phyloP scores from a whole-genome alignment of 2,113 vertebrate species.

The Bujurquina vittata region DNA sequence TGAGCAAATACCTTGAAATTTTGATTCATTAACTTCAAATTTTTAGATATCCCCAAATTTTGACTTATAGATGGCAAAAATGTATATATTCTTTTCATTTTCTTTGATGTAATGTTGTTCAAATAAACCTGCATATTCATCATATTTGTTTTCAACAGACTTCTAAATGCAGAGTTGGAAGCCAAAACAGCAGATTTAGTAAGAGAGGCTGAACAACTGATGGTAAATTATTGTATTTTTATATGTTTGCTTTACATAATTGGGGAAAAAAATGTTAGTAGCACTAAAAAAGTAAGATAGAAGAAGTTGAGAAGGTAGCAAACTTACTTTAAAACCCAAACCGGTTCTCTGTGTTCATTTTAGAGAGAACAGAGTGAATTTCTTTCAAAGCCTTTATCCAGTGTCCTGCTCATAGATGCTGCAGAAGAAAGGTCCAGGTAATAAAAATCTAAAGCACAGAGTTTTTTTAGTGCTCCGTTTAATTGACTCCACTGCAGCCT shows the following conservation, averaged over 20 bases:
- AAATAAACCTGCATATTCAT: background rate
- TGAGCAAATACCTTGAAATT: no score
- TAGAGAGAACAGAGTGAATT: slow-evolving; percentile 85
- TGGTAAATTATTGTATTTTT: slow-evolving; percentile 80
- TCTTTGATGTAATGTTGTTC: background rate
- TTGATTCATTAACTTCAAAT: no score
- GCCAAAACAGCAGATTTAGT: slow-evolving; percentile 90
- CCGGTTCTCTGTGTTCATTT: slow-evolving; percentile 21
- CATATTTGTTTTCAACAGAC: slow-evolving; percentile 69
- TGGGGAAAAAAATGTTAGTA: background rate
- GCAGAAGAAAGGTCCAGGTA: slow-evolving; percentile 82
- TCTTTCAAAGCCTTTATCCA: slow-evolving; percentile 78
- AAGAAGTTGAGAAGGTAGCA: background rate
- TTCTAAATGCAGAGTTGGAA: slow-evolving; percentile 92
- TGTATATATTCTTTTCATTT: no score
- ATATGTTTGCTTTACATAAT: background rate
- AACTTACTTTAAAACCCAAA: background rate
- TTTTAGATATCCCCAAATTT: no score
- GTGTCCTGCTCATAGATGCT: slow-evolving; percentile 66
- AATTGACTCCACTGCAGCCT: background rate
- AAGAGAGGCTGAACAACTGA: slow-evolving; percentile 87
- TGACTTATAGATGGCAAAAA: no score
- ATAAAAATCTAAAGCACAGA: background rate
- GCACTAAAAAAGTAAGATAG: background rate
- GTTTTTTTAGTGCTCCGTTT: background rate